Evolutionary conservation across 2,113 vertebrate genomes (phyloP), one percentile per base, ranked within the genome.

Genomic region (Sylvilagus bachmani): DNA sequence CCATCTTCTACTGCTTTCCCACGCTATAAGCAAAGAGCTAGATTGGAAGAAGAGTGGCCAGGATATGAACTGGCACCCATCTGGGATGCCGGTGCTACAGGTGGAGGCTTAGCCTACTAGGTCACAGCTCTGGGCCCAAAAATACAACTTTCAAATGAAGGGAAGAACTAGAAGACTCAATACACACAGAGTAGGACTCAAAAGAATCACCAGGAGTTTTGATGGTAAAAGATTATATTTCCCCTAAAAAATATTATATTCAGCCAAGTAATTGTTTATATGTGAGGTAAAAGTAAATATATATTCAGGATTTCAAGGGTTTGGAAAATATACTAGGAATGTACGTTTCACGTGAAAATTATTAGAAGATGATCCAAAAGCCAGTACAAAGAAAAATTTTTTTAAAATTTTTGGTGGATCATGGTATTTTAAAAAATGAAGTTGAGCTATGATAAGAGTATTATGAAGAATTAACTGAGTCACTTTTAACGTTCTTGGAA

Each of bases 261-360:
- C 2, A 73, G 64, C 31, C 71, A 88, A 70, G 53, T 10, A 91
- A 77, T n/a, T 91, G 69, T 89, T 92, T 83, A 75, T n/a, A 85
- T 67, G 11, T 36, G 17, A 83, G 17, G 19, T 89, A n/a, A 91
- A 97, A 89, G 16, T 44, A 89, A 73, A 91, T 22, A 75, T 1
- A 92, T 84, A 80, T 90, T 86, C 13, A 83, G 51, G 64, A 7
- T 84, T 51, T 33, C 8, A 83, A 86, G 13, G 13, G 7, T 74
- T 90, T 87, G 36, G 38, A 71, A 53, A 78, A 86, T 84, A 80
- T 64, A 71, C 10, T 62, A 69, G 10, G 36, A 82, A 94, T 75
- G 24, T 19, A 69, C 10, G 83, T 96, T 87, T 74, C 58, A 38
- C 87, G 21, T 73, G 84, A 95, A 77, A 92, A 70, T 74, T 71